phyloP scores from a whole-genome alignment of 2,113 vertebrate genomes.

The Seriola dumerili region DNA sequence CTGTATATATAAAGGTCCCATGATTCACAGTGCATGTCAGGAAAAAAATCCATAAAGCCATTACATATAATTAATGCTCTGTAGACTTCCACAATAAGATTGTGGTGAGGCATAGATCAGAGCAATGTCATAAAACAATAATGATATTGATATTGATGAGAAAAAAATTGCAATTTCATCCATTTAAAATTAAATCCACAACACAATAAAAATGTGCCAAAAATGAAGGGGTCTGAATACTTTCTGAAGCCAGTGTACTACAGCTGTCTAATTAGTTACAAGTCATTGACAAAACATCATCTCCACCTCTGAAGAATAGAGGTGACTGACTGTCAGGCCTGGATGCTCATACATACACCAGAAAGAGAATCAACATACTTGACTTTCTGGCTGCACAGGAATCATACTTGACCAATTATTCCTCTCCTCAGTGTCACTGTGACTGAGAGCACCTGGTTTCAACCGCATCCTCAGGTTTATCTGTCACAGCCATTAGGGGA shows the following conservation, averaged over 20 bases:
- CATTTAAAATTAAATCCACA: neutral
- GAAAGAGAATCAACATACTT: conserved; percentile 3
- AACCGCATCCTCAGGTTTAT: neutral
- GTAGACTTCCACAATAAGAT: neutral
- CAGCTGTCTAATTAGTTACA: neutral
- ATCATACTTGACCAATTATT: neutral
- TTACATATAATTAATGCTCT: neutral
- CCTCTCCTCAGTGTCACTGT: conserved; percentile 1
- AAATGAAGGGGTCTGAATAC: neutral
- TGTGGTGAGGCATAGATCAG: neutral
- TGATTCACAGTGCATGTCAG: neutral
- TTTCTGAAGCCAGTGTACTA: neutral
- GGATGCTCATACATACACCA: neutral
- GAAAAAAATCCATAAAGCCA: neutral
- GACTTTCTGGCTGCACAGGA: conserved; percentile 50
- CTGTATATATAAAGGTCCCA: neutral
- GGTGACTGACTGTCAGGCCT: neutral
- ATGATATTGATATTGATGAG: too few relatives aligned
- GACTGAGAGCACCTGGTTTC: conserved; percentile 9
- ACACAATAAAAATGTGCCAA: neutral
- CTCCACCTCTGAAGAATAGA: neutral
- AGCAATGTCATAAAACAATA: too few relatives aligned
- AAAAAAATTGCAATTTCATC: too few relatives aligned
- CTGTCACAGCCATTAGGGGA: neutral
- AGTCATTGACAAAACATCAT: neutral